Evolutionary conservation across 2,797 vertebrate species (phyloP), one percentile per base, ranked within the genome.

Genomic region (Decapterus maruadsi): DNA sequence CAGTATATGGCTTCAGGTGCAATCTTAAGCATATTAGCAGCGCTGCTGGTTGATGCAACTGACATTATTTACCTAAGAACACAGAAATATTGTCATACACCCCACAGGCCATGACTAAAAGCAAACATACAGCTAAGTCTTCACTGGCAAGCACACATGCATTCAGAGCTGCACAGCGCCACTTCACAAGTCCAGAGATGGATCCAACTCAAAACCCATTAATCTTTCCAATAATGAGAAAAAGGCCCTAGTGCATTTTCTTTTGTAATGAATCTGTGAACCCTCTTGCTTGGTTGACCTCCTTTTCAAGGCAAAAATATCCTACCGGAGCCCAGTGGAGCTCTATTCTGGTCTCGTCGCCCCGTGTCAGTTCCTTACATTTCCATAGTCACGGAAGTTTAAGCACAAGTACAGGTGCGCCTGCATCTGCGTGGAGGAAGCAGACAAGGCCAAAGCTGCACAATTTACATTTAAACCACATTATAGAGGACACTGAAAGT

Each of bases 271-370:
- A 92, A 91, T 84, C 76, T 86, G 70, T 64, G 77, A 88, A 87
- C 82, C 62, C 87, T 83, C 75, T 78, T 78, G 71, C 83, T 78
- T 87, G 83, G 64, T 46, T 85, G 89, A 85, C 92, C 94, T 90
- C 86, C 70, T 93, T 94, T 92, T 71, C 36, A 70, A 60, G 13
- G 68, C 78, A 81, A 73, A 94, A 90, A 92, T 90, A 91, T 86
- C 78, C 65, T 64, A 72, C 54, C 2, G 40, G 66, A 86, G 74
- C 84, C 85, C 85, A 84, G 13, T 53, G 86, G 90, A 82, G 77
- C 80, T 85, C 86, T 91, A 91, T 91, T 91, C 85, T 72, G 55
- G 87, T 89, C 81, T 58, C 40, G 43, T 14, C 72, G 65, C 77
- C 54, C 65, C n/a, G 57, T 74, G 72, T 87, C 78, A 79, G 71